These are phyloP conservation scores for Anthophora plumipes DNA, from an alignment of 2,888 invertebrate genomes.

Conservation along the genomic window DNA sequence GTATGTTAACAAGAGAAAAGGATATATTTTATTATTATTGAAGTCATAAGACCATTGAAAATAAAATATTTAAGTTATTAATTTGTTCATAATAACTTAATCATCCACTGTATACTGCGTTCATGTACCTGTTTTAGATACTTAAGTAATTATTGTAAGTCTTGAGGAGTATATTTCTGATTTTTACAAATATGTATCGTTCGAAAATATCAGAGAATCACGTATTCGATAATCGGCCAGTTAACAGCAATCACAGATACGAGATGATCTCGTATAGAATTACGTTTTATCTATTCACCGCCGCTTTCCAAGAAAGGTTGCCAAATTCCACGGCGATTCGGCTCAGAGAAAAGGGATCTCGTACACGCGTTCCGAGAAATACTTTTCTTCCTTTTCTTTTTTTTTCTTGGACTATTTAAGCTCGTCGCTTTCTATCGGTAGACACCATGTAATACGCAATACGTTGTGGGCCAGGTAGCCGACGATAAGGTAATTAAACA, in stretches of 20 bases:
- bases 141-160: too few species aligned
- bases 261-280: constrained; percentile 26
- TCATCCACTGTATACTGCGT: too few species aligned
- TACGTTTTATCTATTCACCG: constrained; percentile 31
- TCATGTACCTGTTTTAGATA: too few species aligned
- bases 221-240: neutral
- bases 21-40: too few species aligned
- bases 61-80: too few species aligned
- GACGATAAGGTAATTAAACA: constrained; percentile 70
- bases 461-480: constrained; percentile 57
- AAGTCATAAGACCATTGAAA: too few species aligned
- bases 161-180: too few species aligned
- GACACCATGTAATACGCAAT: constrained; percentile 56
- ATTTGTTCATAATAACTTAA: too few species aligned
- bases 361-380: constrained; percentile 49
- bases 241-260: neutral
- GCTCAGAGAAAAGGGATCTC: constrained; percentile 27
- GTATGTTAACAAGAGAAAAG: too few species aligned
- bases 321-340: constrained; percentile 54
- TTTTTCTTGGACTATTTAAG: constrained; percentile 50
- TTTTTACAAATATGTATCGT: too few species aligned
- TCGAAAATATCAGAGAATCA: too few species aligned
- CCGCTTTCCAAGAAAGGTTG: constrained; percentile 51
- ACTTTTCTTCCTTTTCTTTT: constrained; percentile 13
- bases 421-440: constrained; percentile 51